Base-by-base conservation (phyloP, 2,888 invertebrate species). In the Pharmacophagus antenor region DNA sequence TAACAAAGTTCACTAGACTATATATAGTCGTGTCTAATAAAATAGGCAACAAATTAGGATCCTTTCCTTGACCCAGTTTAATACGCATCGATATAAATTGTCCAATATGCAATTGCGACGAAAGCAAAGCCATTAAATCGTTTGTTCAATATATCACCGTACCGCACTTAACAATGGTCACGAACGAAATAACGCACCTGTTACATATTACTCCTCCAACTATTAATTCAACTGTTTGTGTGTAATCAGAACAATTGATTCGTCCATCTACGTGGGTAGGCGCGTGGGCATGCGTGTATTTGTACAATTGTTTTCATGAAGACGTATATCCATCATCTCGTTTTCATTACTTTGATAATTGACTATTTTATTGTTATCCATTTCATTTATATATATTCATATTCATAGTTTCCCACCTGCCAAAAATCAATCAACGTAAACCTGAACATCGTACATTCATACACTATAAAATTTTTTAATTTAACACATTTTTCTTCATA, bases 1-100 rank as follows among this genome's bases (percentile, higher is more conserved):
- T 31, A 31, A 48, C 49, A 55, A 54, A 51, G 55, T 51, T 50
- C 58, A 46, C 17, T 22, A 12, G 46, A 44, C 55, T 55, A 41
- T 50, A 27, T 55, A 25, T 50, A 48, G 49, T 31, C 27, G n/a
- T 25, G 42, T 48, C 56, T 52, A 42, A 52, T 42, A 61, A 31
- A 56, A 52, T 56, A 56, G 52, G 25, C 52, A 47, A 27, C 61
- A 52, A 52, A 61, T 61, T 61, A 61, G 42, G 56, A 42, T 25
- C 52, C 42, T 61, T 52, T 56, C 61, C 61, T 61, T 61, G 61
- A 61, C 61, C 52, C 52, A 61, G 23, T 56, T 61, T 48, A 52
- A 46, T 56, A 56, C 54, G 54, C 56, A 61, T 61, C 61, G 52
- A 56, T 61, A 46, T 56, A 61, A 61, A 61, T 61, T 61, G 61